Evolutionary conservation across 2,797 vertebrate genomes (phyloP).

Genomic region (Bovichtus diacanthus): DNA sequence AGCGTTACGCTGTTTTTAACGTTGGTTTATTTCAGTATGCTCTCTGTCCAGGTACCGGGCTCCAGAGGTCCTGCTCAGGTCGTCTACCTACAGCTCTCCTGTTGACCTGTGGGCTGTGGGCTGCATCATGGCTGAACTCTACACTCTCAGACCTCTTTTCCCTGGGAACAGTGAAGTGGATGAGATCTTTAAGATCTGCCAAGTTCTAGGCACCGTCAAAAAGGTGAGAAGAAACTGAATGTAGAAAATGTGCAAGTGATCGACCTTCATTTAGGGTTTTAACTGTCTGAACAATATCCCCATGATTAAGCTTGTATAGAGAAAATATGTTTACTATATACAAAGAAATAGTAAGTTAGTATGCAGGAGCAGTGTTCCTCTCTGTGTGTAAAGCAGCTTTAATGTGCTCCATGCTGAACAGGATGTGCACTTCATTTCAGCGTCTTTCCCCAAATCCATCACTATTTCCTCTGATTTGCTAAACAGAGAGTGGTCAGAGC

Average conservation of each 20-base stretch:
- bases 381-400: too few species aligned
- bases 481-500: background rate
- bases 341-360: background rate
- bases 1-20: background rate
- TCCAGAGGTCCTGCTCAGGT: constrained; percentile 95
- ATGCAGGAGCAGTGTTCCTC: background rate
- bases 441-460: constrained; percentile 6
- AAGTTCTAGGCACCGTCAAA: constrained; percentile 96
- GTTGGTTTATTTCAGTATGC: constrained; percentile 6
- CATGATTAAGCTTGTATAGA: background rate
- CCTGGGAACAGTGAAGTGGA: constrained; percentile 98
- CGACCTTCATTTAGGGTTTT: background rate
- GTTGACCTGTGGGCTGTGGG: constrained; percentile 98
- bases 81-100: constrained; percentile 94
- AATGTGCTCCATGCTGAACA: constrained; percentile 7
- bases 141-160: constrained; percentile 96
- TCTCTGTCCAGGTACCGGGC: constrained; percentile 91
- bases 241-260: background rate
- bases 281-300: background rate
- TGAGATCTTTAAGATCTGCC: constrained; percentile 99
- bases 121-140: constrained; percentile 98
- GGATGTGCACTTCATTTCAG: constrained; percentile 21
- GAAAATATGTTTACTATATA: background rate
- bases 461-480: constrained; percentile 10
- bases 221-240: constrained; percentile 84